Conservation (phyloP, 2,113 vertebrate genomes). For the Eclectus roratus region DNA sequence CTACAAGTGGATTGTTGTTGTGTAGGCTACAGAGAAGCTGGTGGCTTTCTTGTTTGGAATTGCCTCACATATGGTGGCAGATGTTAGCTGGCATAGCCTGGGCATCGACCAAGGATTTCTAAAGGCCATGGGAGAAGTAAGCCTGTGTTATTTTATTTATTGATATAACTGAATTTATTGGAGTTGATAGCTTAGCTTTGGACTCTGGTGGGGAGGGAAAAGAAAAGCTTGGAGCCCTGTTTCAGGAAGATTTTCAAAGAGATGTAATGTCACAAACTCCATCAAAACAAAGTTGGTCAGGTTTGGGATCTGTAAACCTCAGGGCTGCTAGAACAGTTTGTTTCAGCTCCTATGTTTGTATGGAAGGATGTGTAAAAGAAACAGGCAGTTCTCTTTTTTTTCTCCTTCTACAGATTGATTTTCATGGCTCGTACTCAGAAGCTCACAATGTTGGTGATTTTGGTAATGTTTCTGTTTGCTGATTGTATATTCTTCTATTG, state of each 20-base stretch:
- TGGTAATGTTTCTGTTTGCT: constrained; percentile 67
- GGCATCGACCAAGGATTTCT: constrained; percentile 79
- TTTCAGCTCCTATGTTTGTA: neutral
- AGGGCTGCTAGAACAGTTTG: neutral
- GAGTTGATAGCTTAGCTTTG: neutral
- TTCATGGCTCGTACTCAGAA: constrained; percentile 73
- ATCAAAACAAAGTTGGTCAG: fast-evolving
- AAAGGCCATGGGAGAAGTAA: constrained; percentile 76
- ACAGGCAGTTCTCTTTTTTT: neutral
- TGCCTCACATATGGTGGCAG: constrained; percentile 79
- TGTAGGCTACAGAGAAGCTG: constrained; percentile 77
- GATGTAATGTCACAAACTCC: neutral
- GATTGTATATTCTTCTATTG: neutral
- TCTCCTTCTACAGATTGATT: constrained; percentile 74
- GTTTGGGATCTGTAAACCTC: neutral
- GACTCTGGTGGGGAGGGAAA: neutral
- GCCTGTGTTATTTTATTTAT: constrained; percentile 9
- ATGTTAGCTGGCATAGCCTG: constrained; percentile 81
- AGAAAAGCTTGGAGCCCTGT: neutral
- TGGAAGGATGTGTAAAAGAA: neutral
- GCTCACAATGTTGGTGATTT: constrained; percentile 77
- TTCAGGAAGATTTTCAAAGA: neutral
- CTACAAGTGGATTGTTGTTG: neutral
- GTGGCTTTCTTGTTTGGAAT: constrained; percentile 81
- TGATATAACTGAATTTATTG: neutral